phyloP scores from a whole-genome alignment of 2,113 vertebrate genomes.

The Corythoichthys haematopterus region DNA sequence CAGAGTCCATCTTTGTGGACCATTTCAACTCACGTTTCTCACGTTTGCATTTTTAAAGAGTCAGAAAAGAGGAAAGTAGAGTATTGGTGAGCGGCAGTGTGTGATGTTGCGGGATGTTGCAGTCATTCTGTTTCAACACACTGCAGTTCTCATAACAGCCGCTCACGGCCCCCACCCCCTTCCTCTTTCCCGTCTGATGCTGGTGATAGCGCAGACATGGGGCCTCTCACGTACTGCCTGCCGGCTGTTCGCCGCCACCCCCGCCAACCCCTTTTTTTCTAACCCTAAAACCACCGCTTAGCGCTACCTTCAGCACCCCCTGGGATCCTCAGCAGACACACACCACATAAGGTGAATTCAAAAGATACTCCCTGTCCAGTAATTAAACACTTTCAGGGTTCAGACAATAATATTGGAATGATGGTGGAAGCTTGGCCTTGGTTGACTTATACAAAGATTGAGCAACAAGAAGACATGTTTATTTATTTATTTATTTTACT shows the following conservation, averaged over 20 bases:
- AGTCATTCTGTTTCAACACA: constrained; percentile 66
- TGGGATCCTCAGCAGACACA: constrained; percentile 48
- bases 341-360: constrained; percentile 57
- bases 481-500: too few species aligned
- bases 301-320: constrained; percentile 24
- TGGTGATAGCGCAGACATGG: constrained; percentile 61
- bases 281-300: constrained; percentile 24
- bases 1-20: background rate
- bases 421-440: constrained; percentile 35
- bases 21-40: constrained; percentile 14
- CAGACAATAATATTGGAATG: constrained; percentile 55
- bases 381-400: constrained; percentile 57
- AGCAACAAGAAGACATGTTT: background rate
- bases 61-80: constrained; percentile 51
- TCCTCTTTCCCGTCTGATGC: constrained; percentile 63
- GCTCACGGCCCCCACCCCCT: constrained; percentile 28
- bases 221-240: constrained; percentile 66
- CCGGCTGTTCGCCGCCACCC: constrained; percentile 56
- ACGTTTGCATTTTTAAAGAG: constrained; percentile 13
- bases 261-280: background rate
- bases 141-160: constrained; percentile 66
- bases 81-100: constrained; percentile 24
- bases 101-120: constrained; percentile 46
- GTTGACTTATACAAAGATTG: background rate
- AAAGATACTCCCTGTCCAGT: constrained; percentile 49